Evolutionary conservation across 2,113 vertebrate genomes (phyloP).

Genomic region (Chionomys nivalis): DNA sequence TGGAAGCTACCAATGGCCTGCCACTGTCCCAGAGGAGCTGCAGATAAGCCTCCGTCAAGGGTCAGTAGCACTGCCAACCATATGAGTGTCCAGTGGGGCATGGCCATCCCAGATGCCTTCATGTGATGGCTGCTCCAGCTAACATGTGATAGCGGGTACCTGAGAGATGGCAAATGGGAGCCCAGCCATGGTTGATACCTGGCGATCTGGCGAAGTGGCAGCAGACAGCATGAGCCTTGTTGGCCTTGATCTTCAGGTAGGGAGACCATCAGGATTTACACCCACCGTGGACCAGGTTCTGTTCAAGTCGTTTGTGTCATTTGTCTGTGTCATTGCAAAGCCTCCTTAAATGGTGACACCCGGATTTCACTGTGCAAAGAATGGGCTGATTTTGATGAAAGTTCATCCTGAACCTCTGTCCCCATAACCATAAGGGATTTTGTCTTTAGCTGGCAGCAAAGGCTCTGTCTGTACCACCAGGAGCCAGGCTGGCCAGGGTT

Average conservation of each 20-base stretch:
- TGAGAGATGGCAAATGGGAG: not conserved
- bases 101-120: not conserved
- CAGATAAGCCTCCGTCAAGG: not conserved
- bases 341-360: not conserved
- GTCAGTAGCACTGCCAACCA: not conserved
- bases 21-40: not conserved
- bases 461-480: not conserved
- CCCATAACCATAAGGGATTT: fast-evolving
- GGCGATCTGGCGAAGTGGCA: not conserved
- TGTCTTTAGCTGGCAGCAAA: fast-evolving
- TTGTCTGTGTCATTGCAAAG: not conserved
- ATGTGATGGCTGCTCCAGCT: not conserved
- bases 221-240: not conserved
- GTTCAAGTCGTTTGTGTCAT: not conserved
- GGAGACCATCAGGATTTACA: not conserved
- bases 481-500: not conserved
- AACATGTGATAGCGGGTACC: too few relatives aligned
- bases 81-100: not conserved
- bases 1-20: fast-evolving
- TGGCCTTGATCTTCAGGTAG: not conserved
- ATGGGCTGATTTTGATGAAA: not conserved
- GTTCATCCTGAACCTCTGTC: not conserved
- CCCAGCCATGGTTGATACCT: not conserved
- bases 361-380: not conserved
- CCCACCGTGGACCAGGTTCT: not conserved